Conservation (phyloP, 2,888 invertebrate species). For the Chymomyza caudatula region DNA sequence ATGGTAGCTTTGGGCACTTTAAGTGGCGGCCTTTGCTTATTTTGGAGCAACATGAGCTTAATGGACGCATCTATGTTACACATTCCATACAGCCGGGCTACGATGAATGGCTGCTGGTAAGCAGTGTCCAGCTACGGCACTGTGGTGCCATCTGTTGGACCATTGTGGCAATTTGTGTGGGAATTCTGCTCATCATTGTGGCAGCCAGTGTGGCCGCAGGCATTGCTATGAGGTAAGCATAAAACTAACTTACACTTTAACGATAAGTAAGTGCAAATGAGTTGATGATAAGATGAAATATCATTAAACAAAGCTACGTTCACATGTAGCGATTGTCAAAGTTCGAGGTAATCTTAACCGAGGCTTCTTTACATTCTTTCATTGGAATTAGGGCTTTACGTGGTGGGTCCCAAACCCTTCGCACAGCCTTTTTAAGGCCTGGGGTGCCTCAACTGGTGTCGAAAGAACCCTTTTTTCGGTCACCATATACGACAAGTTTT, state of each 20-base stretch:
- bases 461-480: too few relatives aligned
- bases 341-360: too few relatives aligned
- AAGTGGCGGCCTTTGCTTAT: constrained; percentile 78
- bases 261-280: background rate
- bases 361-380: too few relatives aligned
- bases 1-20: constrained; percentile 32
- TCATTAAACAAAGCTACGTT: background rate
- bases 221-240: constrained; percentile 75
- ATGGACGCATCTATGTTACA: constrained; percentile 72
- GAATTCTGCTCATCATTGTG: constrained; percentile 71
- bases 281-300: background rate
- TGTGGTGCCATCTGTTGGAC: constrained; percentile 77
- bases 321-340: background rate
- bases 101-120: constrained; percentile 77
- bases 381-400: too few relatives aligned
- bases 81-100: constrained; percentile 77
- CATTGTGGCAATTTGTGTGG: constrained; percentile 73
- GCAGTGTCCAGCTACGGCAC: constrained; percentile 71
- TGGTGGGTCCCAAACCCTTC: too few relatives aligned
- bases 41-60: constrained; percentile 73
- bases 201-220: constrained; percentile 76
- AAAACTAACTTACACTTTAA: background rate
- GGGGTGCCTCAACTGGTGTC: too few relatives aligned
- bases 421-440: too few relatives aligned
- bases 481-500: too few relatives aligned